Base-by-base conservation (phyloP, 2,888 invertebrate species). In the Drosophila nigritarsus region DNA sequence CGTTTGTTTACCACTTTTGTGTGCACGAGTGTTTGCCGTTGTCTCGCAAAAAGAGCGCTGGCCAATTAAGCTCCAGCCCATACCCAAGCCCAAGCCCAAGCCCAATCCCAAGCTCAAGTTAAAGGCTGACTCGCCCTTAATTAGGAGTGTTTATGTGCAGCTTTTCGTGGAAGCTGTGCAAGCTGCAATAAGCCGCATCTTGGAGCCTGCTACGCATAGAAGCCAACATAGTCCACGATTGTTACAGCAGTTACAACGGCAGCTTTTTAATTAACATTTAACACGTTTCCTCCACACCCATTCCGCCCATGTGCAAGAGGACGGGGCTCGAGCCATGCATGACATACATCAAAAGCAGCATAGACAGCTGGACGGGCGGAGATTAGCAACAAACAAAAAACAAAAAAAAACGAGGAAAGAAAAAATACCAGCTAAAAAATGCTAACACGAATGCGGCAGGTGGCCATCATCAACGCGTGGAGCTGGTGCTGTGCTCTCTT, bases 261-360 rank as follows among this genome's bases (percentile, higher is more conserved):
- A 82, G 78, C 85, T 85, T 85, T 89, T 85, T 89, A 85, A 85
- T 85, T 85, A 89, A 84, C 85, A 85, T 89, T 89, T 85, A 85
- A 85, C 85, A 85, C 85, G 78, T 82, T 72, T 55, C 66, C 56
- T 40, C 61, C 54, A 59, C 53, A 34, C 49, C 49, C 24, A 15
- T 27, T 40, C 55, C 71, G 56, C 61, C 63, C 63, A 60, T 18
- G 51, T 60, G 42, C 32, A 18, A 2, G 29, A 9, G 60, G 38
- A 18, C 42, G 42, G 50, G 58, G 58, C 66, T 29, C 61, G 73
- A 60, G 38, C 80, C 75, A 79, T 80, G 73, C 80, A 83, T 88
- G 86, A 84, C 89, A 84, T 84, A 86, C 85, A 86, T 86, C 85
- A 86, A 86, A 85, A 85, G 88, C 82, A 59, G 65, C 76, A 68